These are phyloP conservation scores for Lucifuga dentata DNA, from an alignment of 2,113 vertebrate species.

Conservation along the genomic window DNA sequence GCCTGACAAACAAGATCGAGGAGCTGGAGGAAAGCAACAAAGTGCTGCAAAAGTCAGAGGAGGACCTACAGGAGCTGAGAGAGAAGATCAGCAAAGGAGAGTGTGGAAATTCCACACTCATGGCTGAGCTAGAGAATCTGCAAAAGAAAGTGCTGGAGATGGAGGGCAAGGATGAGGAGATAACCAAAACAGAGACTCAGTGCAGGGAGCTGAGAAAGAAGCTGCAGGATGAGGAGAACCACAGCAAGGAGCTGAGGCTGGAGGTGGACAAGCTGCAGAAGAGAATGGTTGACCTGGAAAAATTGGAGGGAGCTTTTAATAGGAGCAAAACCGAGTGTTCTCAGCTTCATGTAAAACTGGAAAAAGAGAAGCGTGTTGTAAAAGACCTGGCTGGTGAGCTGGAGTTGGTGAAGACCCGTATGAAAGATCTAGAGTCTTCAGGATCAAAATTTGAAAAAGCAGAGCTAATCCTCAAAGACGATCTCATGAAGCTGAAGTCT, in stretches of 20 bases:
- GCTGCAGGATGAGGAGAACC: constrained; percentile 90
- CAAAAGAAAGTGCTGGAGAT: constrained; percentile 94
- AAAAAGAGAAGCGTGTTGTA: constrained; percentile 89
- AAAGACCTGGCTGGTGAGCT: constrained; percentile 89
- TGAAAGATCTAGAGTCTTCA: constrained; percentile 89
- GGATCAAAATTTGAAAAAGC: constrained; percentile 89
- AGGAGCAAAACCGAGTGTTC: constrained; percentile 89
- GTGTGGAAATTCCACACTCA: constrained; percentile 89
- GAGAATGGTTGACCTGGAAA: constrained; percentile 93
- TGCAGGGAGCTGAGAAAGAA: constrained; percentile 91
- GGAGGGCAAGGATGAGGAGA: constrained; percentile 98
- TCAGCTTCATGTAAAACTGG: constrained; percentile 88
- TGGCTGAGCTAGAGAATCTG: constrained; percentile 93
- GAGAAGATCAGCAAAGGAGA: constrained; percentile 93
- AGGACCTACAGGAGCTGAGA: constrained; percentile 91
- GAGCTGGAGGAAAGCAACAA: constrained; percentile 92
- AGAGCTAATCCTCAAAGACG: constrained; percentile 90
- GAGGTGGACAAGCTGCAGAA: constrained; percentile 94
- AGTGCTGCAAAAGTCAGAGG: constrained; percentile 89
- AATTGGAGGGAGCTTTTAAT: constrained; percentile 89
- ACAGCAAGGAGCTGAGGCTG: constrained; percentile 87
- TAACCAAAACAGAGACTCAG: constrained; percentile 91
- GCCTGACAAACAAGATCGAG: constrained; percentile 85
- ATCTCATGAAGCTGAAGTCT: constrained; percentile 94
- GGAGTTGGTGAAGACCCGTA: constrained; percentile 86